Evolutionary conservation across 2,888 invertebrate genomes (phyloP), one percentile per base, ranked within the genome.

Genomic region (Octonoba sinensis): DNA sequence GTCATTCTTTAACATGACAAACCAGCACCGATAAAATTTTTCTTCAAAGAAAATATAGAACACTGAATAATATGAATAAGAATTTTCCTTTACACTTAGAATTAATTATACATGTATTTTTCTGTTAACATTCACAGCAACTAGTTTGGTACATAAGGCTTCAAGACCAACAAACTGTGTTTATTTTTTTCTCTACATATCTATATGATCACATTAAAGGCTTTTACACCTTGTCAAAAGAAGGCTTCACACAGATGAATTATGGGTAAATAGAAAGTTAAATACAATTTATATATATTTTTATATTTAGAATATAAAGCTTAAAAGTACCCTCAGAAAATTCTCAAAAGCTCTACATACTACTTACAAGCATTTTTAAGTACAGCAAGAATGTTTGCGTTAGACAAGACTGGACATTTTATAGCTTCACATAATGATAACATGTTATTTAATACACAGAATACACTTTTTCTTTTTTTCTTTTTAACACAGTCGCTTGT

Each of bases 361-460:
- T 77, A 77, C 77, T 49, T 57, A 27, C 70, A 77, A 77, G 71
- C 70, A 64, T 71, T 69, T 64, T 76, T 56, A 77, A 70, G 71
- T 71, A 71, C 71, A 77, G 65, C 77, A 57, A 77, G 62, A 57
- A 27, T 46, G 27, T 51, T 16, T 59, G 64, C 54, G 20, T 49
- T 65, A 62, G 62, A 70, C 56, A 73, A 51, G 49, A 62, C 46
- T 27, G 54, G 20, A 20, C 54, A 54, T 54, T 54, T 54, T 18
- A 46, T 44, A 64, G 15, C 64, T 64, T 20, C 18, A 64, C 8
- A 18, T 18, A 36, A 36, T 36, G 11, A 36, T 36, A 36, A 36
- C 44, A 36, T n/a, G 20, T 54, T 54, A 22, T 46, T 65, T 49
- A 65, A 65, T 49, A 65, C 22, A 65, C 24, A 49, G 13, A 49